phyloP scores from a whole-genome alignment of 2,888 invertebrate species.

The Oscheius sp. region DNA sequence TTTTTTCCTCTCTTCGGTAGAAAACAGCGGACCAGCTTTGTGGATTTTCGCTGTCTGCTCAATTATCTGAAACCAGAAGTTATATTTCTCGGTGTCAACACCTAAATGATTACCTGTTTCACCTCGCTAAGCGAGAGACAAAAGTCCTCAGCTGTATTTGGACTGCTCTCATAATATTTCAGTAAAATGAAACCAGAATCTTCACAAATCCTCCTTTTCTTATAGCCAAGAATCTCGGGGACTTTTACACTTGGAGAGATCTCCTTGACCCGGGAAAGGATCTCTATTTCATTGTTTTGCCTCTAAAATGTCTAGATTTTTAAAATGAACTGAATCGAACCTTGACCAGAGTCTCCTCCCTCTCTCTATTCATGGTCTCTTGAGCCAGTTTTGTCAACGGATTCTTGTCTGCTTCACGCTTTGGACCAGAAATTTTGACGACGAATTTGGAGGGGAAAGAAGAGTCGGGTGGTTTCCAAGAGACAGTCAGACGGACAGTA shows the following conservation, averaged over 20 bases:
- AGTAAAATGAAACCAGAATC: slow-evolving; percentile 14
- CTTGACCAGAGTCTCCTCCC: not conserved
- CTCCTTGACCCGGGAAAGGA: slow-evolving; percentile 7
- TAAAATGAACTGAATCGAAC: not conserved
- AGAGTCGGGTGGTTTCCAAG: no score
- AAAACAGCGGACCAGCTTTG: not conserved
- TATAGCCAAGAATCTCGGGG: not conserved
- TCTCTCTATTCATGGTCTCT: slow-evolving; percentile 6
- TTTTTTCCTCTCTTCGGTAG: not conserved
- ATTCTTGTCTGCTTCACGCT: not conserved
- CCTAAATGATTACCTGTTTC: no score
- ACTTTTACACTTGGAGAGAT: not conserved
- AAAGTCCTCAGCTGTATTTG: no score
- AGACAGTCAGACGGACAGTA: no score
- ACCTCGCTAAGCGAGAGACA: no score
- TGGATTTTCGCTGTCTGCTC: slow-evolving; percentile 3
- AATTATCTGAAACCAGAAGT: slow-evolving; percentile 5
- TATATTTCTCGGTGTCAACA: not conserved
- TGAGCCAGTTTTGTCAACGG: not conserved
- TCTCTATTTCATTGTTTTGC: slow-evolving; percentile 9
- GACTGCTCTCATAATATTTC: slow-evolving; percentile 5
- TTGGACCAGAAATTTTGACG: slow-evolving; percentile 4
- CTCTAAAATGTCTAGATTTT: not conserved
- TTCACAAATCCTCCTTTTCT: not conserved
- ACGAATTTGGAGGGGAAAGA: not conserved